Percentiles rank a stretch among this genome's conserved stretches.
Evolutionary conservation across 2,888 invertebrate species (phyloP).

Genomic region (Drosophila nigricruria): DNA sequence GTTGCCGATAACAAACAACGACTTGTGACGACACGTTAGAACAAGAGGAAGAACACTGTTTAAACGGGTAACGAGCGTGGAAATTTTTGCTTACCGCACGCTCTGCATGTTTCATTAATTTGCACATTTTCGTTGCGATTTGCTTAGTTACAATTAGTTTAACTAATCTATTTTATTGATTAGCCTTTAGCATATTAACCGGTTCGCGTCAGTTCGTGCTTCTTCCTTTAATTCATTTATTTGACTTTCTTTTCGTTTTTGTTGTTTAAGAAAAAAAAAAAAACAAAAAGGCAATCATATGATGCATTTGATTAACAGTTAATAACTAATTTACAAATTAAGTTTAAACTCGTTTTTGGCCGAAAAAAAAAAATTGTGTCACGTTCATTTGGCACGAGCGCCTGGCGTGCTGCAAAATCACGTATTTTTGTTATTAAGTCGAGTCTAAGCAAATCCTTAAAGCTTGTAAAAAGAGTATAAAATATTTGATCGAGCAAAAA

Average conservation of each 20-base stretch:
- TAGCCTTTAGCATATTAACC: slow-evolving; percentile 30
- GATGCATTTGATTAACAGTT: slow-evolving; percentile 62
- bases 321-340: slow-evolving; percentile 46
- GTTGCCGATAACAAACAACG: slow-evolving; percentile 19
- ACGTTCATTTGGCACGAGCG: slow-evolving; percentile 43
- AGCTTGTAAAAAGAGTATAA: not conserved
- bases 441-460: not conserved
- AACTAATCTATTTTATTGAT: slow-evolving; percentile 55
- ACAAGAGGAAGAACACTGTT: not conserved
- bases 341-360: slow-evolving; percentile 32
- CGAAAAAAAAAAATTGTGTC: slow-evolving; percentile 36
- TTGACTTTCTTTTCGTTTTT: slow-evolving; percentile 33
- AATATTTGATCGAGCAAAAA: not conserved
- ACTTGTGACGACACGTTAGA: slow-evolving; percentile 4
- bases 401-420: not conserved
- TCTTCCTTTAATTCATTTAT: slow-evolving; percentile 1
- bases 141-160: slow-evolving; percentile 36
- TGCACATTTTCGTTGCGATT: slow-evolving; percentile 36
- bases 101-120: slow-evolving; percentile 60
- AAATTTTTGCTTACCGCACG: slow-evolving; percentile 49
- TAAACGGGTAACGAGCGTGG: slow-evolving; percentile 39
- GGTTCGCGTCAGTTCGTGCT: slow-evolving; percentile 22
- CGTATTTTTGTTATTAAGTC: not conserved
- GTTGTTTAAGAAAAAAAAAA: slow-evolving; percentile 6
- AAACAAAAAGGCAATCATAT: slow-evolving; percentile 51